Evolutionary conservation across 2,113 vertebrate species (phyloP), one percentile per base, ranked within the genome.

Genomic region (Tor tambroides): DNA sequence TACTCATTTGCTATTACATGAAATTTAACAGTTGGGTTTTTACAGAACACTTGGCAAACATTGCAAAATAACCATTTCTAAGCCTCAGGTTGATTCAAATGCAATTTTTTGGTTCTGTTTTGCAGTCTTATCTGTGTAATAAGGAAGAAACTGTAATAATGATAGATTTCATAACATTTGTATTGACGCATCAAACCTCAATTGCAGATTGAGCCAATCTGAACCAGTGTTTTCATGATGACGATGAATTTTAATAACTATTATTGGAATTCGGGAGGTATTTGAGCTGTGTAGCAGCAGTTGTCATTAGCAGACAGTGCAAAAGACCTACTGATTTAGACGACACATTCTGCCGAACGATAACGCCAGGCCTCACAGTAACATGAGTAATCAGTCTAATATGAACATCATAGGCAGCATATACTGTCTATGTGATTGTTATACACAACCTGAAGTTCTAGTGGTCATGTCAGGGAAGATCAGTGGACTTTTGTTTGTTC

Each of bases 201-300:
- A 32, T 65, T 88, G 83, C 87, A 86, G 56, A 74, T 84, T 90
- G 89, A 90, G 87, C 89, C 89, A 83, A 35, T 86, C 43, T 86
- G 26, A 80, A 61, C 28, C 78, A 85, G 63, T 90, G 84, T 89
- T 86, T 30, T 71, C 12, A 35, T 76, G 17, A 81, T 26, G 12
- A 59, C 12, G n/a, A 30, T 32, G 28, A 77, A 61, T 56, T 56
- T 54, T 32, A 32, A 17, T 30, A 15, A 65, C 65, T 10, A 72
- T 86, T 54, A 51, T 86, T 56, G 49, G 11, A 46, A 28, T 49
- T 75, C 0, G n/a, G 12, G n/a, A 28, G 14, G 23, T 75, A 26
- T 75, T n/a, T 46, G 41, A 43, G 23, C 5, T 26, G 72, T 12
- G 6, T 6, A 75, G 71, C 69, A 23, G 17, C 69, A 23, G 17